Evolutionary conservation across 2,797 vertebrate species (phyloP).

Genomic region (Hypotaenidia philippensis): DNA sequence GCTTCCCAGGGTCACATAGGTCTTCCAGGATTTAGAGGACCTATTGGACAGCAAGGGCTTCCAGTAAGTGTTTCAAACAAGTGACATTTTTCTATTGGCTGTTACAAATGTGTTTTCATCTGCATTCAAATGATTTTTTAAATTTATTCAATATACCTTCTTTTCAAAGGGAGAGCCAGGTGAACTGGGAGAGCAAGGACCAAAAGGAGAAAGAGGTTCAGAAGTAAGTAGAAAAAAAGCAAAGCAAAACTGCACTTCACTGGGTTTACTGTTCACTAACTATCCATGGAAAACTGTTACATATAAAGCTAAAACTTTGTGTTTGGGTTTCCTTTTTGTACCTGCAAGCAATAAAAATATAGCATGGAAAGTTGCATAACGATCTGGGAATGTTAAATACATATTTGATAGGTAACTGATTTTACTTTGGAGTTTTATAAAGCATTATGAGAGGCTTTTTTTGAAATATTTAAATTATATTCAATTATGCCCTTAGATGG

Average conservation of each 20-base stretch:
- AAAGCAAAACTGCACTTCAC: neutral
- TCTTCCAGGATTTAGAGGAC: conserved; percentile 86
- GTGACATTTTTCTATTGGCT: neutral
- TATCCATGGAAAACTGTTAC: neutral
- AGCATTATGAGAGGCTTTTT: neutral
- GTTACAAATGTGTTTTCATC: neutral
- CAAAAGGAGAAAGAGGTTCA: conserved; percentile 87
- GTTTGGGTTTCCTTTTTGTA: neutral
- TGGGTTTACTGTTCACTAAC: neutral
- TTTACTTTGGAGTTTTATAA: neutral
- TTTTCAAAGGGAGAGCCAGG: conserved; percentile 88
- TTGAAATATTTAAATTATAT: neutral
- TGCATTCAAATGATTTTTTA: neutral
- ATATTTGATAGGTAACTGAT: neutral
- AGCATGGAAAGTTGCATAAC: neutral
- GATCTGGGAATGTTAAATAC: neutral
- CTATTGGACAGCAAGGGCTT: conserved; percentile 88
- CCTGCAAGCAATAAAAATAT: neutral
- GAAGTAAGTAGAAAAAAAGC: conserved; percentile 81
- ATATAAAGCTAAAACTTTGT: neutral
- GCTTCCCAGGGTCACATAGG: conserved; percentile 87
- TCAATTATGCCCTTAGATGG: neutral
- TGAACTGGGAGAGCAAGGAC: conserved; percentile 83
- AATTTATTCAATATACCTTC: conserved; percentile 21
- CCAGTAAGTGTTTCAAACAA: conserved; percentile 85